Conservation (phyloP, 2,888 invertebrate genomes). For the Cheilosia soror region DNA sequence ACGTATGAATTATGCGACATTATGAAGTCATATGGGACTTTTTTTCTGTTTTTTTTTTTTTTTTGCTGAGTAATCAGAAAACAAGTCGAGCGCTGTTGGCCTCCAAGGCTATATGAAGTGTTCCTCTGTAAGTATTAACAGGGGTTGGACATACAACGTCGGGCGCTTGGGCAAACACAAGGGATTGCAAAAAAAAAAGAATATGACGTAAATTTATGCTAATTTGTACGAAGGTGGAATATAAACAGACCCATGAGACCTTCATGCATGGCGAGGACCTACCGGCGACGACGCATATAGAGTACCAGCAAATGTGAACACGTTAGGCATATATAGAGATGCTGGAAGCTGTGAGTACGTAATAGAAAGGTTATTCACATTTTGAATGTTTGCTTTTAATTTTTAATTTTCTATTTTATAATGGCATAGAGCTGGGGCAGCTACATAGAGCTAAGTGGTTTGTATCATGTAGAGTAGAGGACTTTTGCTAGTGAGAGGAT, state of each 20-base stretch:
- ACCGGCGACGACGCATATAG: constrained; percentile 3
- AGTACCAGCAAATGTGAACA: constrained; percentile 15
- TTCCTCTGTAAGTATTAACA: constrained; percentile 5
- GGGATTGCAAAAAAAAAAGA: constrained; percentile 27
- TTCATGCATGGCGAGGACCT: constrained; percentile 18
- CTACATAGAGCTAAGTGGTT: constrained; percentile 46
- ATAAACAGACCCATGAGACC: constrained; percentile 63
- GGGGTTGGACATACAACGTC: constrained; percentile 29
- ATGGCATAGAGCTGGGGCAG: not conserved
- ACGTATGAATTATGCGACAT: constrained; percentile 68
- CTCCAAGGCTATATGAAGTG: constrained; percentile 20
- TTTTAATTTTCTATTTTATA: constrained; percentile 68
- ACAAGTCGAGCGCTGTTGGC: constrained; percentile 22
- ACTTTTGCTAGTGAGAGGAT: constrained; percentile 10
- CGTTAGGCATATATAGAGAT: constrained; percentile 7
- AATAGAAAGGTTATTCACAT: constrained; percentile 72
- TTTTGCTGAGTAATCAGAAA: constrained; percentile 58
- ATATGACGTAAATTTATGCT: constrained; percentile 62
- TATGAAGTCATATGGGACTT: constrained; percentile 67
- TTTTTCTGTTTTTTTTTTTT: constrained; percentile 13
- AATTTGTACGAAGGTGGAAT: constrained; percentile 72
- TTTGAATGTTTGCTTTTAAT: constrained; percentile 71
- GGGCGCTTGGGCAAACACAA: constrained; percentile 20
- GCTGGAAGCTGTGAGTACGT: constrained; percentile 29
- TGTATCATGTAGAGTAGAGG: constrained; percentile 25